These are phyloP conservation scores for Naja naja DNA, from an alignment of 2,113 vertebrate species.

Conservation along the genomic window DNA sequence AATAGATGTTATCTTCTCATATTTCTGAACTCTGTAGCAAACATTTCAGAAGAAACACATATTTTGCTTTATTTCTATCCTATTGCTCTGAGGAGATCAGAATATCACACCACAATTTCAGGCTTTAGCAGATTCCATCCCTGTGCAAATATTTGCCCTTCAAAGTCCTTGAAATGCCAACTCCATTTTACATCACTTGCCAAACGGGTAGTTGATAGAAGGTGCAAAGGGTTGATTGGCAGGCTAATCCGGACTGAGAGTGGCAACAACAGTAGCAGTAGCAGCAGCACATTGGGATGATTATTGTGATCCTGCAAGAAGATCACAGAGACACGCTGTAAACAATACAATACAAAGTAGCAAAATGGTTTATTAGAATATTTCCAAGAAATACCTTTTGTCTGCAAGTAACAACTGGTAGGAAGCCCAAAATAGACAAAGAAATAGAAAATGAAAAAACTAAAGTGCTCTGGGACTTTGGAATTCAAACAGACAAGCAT, in stretches of 20 bases:
- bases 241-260: not conserved
- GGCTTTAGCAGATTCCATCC: not conserved
- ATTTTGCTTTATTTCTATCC: not conserved
- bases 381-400: not conserved
- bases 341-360: not conserved
- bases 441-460: not conserved
- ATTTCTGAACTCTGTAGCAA: not conserved
- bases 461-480: not conserved
- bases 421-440: not conserved
- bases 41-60: not conserved
- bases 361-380: not conserved
- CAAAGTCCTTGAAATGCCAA: not conserved
- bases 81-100: not conserved
- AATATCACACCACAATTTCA: not conserved
- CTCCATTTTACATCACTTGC: not conserved
- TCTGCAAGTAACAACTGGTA: not conserved
- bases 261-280: not conserved
- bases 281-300: not conserved
- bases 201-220: not conserved
- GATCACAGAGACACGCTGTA: not conserved
- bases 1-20: not conserved
- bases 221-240: not conserved
- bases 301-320: not conserved
- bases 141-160: not conserved
- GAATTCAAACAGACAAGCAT: not conserved